Conservation (phyloP, 2,888 invertebrate genomes). For the Agriotes lineatus region DNA sequence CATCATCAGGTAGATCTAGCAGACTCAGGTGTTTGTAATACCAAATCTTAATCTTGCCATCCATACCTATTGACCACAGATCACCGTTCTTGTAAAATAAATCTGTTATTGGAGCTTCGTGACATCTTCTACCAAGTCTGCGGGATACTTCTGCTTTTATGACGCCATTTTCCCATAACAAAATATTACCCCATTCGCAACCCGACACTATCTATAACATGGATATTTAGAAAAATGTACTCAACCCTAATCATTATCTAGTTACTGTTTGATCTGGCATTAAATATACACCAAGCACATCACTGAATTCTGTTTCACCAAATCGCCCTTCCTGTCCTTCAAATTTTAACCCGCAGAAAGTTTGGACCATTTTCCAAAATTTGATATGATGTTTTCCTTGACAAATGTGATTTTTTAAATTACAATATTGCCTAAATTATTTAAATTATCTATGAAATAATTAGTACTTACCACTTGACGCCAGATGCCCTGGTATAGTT, state of each 20-base stretch:
- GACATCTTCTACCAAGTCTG: constrained; percentile 80
- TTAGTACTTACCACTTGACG: constrained; percentile 74
- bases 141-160: constrained; percentile 87
- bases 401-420: no score
- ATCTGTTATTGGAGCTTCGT: constrained; percentile 80
- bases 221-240: background rate
- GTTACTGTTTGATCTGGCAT: constrained; percentile 89
- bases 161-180: constrained; percentile 91
- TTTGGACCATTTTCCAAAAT: constrained; percentile 93
- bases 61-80: constrained; percentile 71
- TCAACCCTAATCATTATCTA: background rate
- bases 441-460: no score
- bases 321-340: constrained; percentile 90
- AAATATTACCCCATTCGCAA: constrained; percentile 91
- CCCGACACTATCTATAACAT: constrained; percentile 73
- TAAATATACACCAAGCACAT: constrained; percentile 85
- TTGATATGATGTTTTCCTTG: constrained; percentile 82
- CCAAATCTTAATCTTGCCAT: constrained; percentile 87
- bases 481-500: constrained; percentile 82
- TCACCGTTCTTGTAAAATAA: constrained; percentile 65
- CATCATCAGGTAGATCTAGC: constrained; percentile 85
- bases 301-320: constrained; percentile 92
- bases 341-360: constrained; percentile 91
- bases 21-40: constrained; percentile 91
- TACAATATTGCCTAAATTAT: no score